Percentiles rank a stretch among this genome's conserved stretches.
Conservation (phyloP, 1,140 invertebrate genomes). For the Hetaerina americana region DNA sequence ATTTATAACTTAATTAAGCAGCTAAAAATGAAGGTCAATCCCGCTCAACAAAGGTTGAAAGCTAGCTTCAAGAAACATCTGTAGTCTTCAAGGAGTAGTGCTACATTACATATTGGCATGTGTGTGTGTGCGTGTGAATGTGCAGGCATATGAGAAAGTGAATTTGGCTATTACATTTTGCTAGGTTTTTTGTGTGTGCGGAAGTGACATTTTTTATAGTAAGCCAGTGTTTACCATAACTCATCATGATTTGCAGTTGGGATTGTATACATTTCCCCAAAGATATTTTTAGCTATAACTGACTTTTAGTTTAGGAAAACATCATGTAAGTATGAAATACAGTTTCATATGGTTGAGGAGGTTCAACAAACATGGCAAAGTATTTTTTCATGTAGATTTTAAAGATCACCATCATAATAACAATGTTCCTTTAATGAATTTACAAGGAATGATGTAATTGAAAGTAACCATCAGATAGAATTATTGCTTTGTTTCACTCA, state of each 20-base stretch:
- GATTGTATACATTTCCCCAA: not conserved
- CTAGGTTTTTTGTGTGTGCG: not conserved
- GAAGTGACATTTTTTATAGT: not conserved
- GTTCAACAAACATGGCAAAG: not conserved
- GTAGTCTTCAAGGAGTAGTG: constrained; percentile 24
- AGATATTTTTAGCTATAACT: not conserved
- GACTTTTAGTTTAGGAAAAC: not conserved
- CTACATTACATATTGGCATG: not conserved
- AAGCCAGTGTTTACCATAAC: not conserved
- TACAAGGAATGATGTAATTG: not conserved
- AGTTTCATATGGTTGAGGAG: not conserved
- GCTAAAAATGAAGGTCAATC: constrained; percentile 68
- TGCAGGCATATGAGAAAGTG: not conserved
- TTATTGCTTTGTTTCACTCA: not conserved
- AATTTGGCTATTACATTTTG: not conserved
- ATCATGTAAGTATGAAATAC: not conserved
- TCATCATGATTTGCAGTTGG: not conserved
- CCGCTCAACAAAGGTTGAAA: constrained; percentile 41
- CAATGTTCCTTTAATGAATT: not conserved
- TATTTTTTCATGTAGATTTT: constrained; percentile 1
- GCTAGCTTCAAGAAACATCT: constrained; percentile 30
- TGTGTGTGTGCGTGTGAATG: not conserved
- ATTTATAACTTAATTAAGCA: constrained; percentile 84
- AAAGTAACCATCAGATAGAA: not conserved
- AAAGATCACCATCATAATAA: too few relatives aligned